A percentile compares a stretch with the other conserved stretches of the same genome.
These are phyloP conservation scores for Melikaiella ostensackeni DNA, from an alignment of 2,888 invertebrate species.

Conservation along the genomic window DNA sequence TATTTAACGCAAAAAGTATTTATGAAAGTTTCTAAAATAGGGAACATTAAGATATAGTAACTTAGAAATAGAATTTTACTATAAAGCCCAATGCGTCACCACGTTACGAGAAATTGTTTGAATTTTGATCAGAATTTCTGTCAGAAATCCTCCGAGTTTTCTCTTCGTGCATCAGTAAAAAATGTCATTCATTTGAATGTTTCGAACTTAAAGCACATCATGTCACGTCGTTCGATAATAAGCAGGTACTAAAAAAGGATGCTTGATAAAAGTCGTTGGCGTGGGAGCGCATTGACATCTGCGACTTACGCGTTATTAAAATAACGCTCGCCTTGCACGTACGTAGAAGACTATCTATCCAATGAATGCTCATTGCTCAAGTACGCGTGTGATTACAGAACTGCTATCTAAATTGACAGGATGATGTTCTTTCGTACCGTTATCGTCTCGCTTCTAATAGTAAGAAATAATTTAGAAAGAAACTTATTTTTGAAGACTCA, in stretches of 20 bases:
- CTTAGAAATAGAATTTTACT: too few relatives aligned
- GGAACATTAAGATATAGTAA: too few relatives aligned
- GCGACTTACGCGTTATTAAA: constrained; percentile 35
- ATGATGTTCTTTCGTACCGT: background rate
- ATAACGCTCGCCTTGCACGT: constrained; percentile 11
- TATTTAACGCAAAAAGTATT: too few relatives aligned
- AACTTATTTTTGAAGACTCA: background rate
- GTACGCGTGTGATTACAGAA: constrained; percentile 2
- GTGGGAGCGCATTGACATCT: constrained; percentile 30
- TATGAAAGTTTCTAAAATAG: too few relatives aligned
- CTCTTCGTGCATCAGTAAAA: too few relatives aligned
- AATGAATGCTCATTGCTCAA: background rate
- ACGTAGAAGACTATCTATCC: constrained; percentile 8
- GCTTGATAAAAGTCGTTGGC: background rate
- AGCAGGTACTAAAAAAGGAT: constrained; percentile 23
- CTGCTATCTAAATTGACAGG: background rate
- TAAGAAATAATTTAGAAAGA: background rate
- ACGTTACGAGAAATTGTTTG: too few relatives aligned
- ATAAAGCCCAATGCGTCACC: too few relatives aligned
- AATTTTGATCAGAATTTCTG: too few relatives aligned
- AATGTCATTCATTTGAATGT: too few relatives aligned
- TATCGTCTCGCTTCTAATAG: background rate
- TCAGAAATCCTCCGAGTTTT: too few relatives aligned
- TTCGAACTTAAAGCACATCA: too few relatives aligned
- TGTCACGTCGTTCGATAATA: constrained; percentile 16